Evolutionary conservation across 1,140 invertebrate species (phyloP).

Genomic region (Daktulosphaira vitifoliae): DNA sequence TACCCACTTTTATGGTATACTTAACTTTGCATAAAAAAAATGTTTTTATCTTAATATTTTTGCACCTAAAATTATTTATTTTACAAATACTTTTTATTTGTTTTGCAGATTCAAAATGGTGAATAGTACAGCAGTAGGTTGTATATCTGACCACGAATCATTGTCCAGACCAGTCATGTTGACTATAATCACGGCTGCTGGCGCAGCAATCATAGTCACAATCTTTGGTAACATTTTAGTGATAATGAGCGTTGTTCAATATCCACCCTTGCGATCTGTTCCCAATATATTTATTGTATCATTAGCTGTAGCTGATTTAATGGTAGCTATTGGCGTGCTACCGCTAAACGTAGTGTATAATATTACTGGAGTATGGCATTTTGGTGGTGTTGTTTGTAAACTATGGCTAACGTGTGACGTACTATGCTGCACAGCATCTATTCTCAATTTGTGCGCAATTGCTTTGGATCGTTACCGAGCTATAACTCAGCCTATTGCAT

Average conservation of each 20-base stretch:
- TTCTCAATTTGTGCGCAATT: constrained; percentile 91
- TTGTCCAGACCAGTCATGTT: constrained; percentile 73
- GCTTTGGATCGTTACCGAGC: constrained; percentile 83
- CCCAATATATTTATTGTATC: constrained; percentile 98
- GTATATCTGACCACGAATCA: constrained; percentile 50
- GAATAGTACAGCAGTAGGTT: background rate
- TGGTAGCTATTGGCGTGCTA: constrained; percentile 90
- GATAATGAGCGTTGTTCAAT: constrained; percentile 91
- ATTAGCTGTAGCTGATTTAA: constrained; percentile 93
- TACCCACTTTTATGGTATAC: too few species aligned
- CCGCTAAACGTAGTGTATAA: constrained; percentile 92
- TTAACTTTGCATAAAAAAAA: too few species aligned
- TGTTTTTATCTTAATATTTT: too few species aligned
- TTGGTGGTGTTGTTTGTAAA: constrained; percentile 85
- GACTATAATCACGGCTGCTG: constrained; percentile 54
- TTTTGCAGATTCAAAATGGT: too few species aligned
- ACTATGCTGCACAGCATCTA: constrained; percentile 92
- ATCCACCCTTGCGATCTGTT: constrained; percentile 89
- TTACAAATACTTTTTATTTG: too few species aligned
- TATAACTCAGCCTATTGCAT: constrained; percentile 83
- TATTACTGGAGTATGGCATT: constrained; percentile 78
- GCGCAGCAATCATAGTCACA: constrained; percentile 76
- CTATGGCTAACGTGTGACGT: constrained; percentile 96
- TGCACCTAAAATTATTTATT: too few species aligned
- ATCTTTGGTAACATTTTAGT: constrained; percentile 91